Base-by-base conservation (phyloP, 2,888 invertebrate species). In the Acleris cristana region DNA sequence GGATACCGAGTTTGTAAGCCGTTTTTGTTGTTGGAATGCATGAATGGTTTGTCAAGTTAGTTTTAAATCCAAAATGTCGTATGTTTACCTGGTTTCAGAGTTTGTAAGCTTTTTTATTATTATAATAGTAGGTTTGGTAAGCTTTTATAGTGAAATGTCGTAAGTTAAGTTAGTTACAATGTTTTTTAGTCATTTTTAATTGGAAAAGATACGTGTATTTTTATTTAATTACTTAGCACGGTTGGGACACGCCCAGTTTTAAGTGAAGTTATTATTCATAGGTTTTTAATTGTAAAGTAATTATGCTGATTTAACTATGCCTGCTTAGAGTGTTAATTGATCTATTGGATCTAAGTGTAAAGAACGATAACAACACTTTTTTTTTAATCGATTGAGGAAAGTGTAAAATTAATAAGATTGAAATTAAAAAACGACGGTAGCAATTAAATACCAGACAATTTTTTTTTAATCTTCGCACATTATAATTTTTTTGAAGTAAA, bases 221-320 rank as follows among this genome's bases (percentile, higher is more conserved):
- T 69, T 66, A 66, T 66, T 64, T 67, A 70, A 70, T 63, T 70
- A 69, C 61, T 26, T 57, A 57, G 66, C 66, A 66, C 52, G 52
- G 52, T 52, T 57, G 51, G 52, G 52, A 30, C 56, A 62, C 66
- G 66, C 66, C 66, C 52, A 19, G 18, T 60, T 65, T 66, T 62
- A 66, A 66, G 57, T 57, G 51, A 61, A 66, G 56, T 62, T 55
- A 57, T 61, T 51, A 65, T 61, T 56, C 57, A 44, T 51, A 51
- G 56, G 56, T 45, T 56, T 52, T 66, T 62, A 62, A 66, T 61
- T 44, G 49, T 66, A 66, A 56, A 61, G 52, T 66, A 52, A 66
- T 66, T 57, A 66, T 48, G 61, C 52, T 57, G 56, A 61, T 61
- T 66, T 45, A 52, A 61, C 16, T 48, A 60, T 34, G 56, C 16